A percentile compares a stretch with the other conserved stretches of the same genome.
Conservation (phyloP, 1,140 invertebrate genomes). For the Bathynomus jamesi region DNA sequence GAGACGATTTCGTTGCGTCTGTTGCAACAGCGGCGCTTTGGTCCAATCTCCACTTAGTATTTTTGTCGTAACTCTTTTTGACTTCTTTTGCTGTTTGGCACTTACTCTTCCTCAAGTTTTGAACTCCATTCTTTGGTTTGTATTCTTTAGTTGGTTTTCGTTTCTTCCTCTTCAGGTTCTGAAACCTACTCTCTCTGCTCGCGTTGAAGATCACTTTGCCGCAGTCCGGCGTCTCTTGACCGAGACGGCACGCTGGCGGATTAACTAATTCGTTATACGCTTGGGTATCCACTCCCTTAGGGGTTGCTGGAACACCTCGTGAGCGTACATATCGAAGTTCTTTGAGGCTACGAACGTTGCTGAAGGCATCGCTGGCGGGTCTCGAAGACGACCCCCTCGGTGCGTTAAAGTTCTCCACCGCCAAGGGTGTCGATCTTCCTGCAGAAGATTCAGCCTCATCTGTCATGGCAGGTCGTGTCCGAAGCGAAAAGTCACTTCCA, state of each 20-base stretch:
- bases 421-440: background rate
- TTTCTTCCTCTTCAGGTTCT: background rate
- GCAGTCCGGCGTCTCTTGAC: background rate
- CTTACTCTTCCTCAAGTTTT: background rate
- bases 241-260: background rate
- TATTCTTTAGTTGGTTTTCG: background rate
- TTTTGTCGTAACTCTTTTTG: background rate
- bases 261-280: background rate
- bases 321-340: background rate
- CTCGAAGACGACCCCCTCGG: background rate
- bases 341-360: background rate
- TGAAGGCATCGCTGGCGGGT: background rate
- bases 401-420: background rate
- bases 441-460: background rate
- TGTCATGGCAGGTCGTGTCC: background rate
- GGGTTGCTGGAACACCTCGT: background rate
- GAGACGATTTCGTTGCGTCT: background rate
- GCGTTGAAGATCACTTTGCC: background rate
- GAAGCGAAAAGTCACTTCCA: background rate
- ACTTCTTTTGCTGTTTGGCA: background rate
- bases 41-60: background rate
- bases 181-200: background rate
- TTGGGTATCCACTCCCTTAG: background rate
- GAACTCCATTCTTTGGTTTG: background rate
- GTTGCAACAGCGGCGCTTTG: background rate